phyloP scores from a whole-genome alignment of 2,888 invertebrate genomes.

The Ophion ventricosus region DNA sequence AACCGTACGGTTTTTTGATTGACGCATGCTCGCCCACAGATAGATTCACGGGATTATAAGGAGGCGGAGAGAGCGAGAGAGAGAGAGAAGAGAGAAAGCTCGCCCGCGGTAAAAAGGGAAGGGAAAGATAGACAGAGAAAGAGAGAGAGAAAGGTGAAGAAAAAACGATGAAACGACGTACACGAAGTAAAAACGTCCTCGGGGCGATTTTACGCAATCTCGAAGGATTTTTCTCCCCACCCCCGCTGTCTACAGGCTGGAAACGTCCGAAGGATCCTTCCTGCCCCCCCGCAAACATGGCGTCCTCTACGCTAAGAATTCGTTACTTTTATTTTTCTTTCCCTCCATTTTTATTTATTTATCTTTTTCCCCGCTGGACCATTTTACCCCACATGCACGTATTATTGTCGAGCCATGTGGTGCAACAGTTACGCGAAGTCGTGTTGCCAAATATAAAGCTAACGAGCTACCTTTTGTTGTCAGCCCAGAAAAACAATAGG shows the following conservation, averaged over 20 bases:
- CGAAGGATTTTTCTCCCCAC: background rate
- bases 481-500: background rate
- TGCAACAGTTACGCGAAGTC: slow-evolving; percentile 2
- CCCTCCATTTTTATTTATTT: background rate
- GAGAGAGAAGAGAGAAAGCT: slow-evolving; percentile 30
- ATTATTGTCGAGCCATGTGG: background rate
- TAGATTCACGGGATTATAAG: slow-evolving; percentile 57
- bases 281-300: background rate
- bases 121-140: background rate
- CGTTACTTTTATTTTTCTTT: background rate
- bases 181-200: slow-evolving; percentile 62
- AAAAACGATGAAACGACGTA: slow-evolving; percentile 29
- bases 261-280: background rate
- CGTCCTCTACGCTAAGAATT: background rate
- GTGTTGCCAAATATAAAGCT: slow-evolving; percentile 38
- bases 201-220: slow-evolving; percentile 69
- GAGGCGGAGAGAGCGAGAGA: slow-evolving; percentile 57
- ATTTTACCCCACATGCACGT: background rate
- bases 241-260: background rate
- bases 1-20: slow-evolving; percentile 78
- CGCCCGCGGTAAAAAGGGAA: background rate
- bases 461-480: slow-evolving; percentile 7
- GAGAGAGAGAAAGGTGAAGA: slow-evolving; percentile 2
- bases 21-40: slow-evolving; percentile 74
- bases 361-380: background rate